Conservation (phyloP, 2,113 vertebrate genomes). For the Galemys pyrenaicus region DNA sequence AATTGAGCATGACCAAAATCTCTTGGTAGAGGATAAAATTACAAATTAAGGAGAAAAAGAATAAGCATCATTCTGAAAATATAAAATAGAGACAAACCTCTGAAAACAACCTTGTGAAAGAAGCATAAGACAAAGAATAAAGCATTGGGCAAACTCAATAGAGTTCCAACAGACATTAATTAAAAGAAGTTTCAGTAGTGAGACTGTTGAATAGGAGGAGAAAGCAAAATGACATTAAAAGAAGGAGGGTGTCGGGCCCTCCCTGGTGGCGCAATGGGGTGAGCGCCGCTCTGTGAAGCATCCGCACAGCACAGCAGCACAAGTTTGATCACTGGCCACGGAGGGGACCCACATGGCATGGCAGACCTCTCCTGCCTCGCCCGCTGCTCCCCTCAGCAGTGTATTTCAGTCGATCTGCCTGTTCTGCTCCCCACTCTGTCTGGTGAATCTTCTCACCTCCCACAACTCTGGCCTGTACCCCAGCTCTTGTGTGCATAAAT, state of each 20-base stretch:
- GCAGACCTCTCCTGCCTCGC: no score
- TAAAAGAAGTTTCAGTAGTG: not conserved
- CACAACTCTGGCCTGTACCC: no score
- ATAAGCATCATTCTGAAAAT: not conserved
- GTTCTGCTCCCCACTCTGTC: no score
- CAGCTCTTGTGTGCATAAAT: no score
- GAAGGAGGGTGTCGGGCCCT: not conserved
- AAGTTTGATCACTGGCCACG: no score
- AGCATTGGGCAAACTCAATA: not conserved
- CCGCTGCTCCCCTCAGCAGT: no score
- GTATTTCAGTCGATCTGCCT: no score
- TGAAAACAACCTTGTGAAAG: not conserved
- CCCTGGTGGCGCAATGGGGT: no score
- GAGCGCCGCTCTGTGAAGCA: no score
- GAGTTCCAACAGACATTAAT: not conserved
- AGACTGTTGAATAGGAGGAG: not conserved
- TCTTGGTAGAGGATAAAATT: not conserved
- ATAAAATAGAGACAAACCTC: not conserved
- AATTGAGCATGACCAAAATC: not conserved
- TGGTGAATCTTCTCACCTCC: no score
- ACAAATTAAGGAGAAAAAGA: not conserved
- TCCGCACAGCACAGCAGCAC: no score
- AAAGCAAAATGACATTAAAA: not conserved
- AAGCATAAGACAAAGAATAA: not conserved
- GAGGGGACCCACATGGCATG: no score